Evolutionary conservation across 2,113 vertebrate genomes (phyloP).

Genomic region (Lipophrys pholis): DNA sequence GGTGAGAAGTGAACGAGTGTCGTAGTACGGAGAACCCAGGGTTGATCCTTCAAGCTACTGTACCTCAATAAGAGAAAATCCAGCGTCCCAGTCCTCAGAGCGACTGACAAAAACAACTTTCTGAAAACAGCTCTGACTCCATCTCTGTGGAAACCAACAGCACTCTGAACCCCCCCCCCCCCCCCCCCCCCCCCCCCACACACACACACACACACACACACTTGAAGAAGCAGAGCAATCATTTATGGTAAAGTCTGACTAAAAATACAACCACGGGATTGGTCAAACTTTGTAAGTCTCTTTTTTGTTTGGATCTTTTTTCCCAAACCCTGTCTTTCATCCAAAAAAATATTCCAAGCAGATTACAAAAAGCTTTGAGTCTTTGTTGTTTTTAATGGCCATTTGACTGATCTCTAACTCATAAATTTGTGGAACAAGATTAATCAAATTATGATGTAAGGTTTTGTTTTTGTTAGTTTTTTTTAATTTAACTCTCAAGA

Average conservation of each 20-base stretch:
- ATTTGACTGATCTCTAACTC: conserved; percentile 15
- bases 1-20: no score
- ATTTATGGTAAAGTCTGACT: neutral
- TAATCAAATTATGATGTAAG: conserved; percentile 39
- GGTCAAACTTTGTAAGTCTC: conserved; percentile 12
- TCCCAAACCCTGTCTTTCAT: neutral
- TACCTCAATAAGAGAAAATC: no score
- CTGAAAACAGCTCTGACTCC: no score
- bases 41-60: no score
- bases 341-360: conserved; percentile 48
- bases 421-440: neutral
- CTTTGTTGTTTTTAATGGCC: neutral
- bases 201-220: neutral
- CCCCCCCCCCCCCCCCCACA: no score
- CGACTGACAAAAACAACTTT: no score
- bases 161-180: no score
- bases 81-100: no score
- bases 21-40: no score
- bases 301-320: conserved; percentile 17
- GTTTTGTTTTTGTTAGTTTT: neutral
- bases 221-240: neutral
- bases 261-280: neutral
- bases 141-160: no score
- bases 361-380: conserved; percentile 29
- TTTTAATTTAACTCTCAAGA: neutral